phyloP scores from a whole-genome alignment of 2,113 vertebrate genomes.

The Seriola quinqueradiata region DNA sequence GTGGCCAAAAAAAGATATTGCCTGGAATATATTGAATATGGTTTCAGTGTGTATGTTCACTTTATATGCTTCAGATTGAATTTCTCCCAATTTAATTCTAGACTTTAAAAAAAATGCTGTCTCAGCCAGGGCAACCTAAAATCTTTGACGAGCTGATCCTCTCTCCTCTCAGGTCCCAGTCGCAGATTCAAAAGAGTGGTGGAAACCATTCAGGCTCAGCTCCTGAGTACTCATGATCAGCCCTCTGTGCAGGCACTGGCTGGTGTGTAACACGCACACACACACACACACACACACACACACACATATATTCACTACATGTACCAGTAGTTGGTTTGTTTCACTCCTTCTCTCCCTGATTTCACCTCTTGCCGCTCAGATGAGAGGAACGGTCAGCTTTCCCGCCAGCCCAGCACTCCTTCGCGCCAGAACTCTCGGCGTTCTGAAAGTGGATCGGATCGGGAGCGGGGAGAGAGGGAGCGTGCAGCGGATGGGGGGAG shows the following conservation, averaged over 20 bases:
- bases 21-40: too few relatives aligned
- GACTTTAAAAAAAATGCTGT: too few relatives aligned
- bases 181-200: slow-evolving; percentile 94
- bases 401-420: slow-evolving; percentile 84
- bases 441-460: slow-evolving; percentile 84
- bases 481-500: slow-evolving; percentile 39
- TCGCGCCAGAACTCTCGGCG: slow-evolving; percentile 87
- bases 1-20: neutral
- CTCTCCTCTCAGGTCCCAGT: slow-evolving; percentile 87
- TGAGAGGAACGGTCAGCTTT: slow-evolving; percentile 91
- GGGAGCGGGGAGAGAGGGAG: slow-evolving; percentile 69
- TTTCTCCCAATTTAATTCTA: neutral
- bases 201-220: slow-evolving; percentile 94
- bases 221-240: slow-evolving; percentile 93
- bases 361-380: slow-evolving; percentile 70
- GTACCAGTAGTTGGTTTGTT: neutral
- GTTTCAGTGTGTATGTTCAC: neutral
- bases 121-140: neutral
- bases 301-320: neutral
- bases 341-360: neutral
- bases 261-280: slow-evolving; percentile 77
- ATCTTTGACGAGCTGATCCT: neutral
- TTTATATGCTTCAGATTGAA: neutral
- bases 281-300: neutral
- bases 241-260: slow-evolving; percentile 93